Evolutionary conservation across 2,888 invertebrate species (phyloP).

Genomic region (Lepidochrysops patricia): DNA sequence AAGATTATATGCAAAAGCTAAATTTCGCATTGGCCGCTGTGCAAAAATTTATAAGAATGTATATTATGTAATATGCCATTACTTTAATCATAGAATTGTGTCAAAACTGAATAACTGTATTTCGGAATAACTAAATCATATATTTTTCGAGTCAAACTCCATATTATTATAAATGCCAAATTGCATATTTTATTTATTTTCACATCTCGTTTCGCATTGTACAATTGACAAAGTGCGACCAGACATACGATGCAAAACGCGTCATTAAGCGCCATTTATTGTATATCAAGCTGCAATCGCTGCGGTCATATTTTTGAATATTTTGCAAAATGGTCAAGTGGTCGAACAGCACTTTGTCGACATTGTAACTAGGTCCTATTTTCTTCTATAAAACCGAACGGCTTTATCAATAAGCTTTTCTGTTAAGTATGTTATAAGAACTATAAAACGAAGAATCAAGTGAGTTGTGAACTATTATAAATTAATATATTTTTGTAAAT

Average conservation of each 20-base stretch:
- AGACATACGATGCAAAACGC: too few species aligned
- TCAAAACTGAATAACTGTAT: constrained; percentile 36
- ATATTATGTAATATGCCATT: not conserved
- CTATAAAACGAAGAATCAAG: not conserved
- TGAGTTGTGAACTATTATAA: constrained; percentile 14
- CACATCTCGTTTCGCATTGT: too few species aligned
- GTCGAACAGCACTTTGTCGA: too few species aligned
- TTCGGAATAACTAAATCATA: not conserved
- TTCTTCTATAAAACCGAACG: not conserved
- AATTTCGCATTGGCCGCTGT: not conserved
- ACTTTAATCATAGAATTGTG: constrained; percentile 34
- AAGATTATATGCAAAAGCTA: not conserved
- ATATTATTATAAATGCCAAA: constrained; percentile 3
- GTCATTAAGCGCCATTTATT: too few species aligned
- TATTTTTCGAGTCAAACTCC: constrained; percentile 6
- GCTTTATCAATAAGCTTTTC: too few species aligned
- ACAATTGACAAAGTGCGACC: too few species aligned
- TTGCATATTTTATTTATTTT: too few species aligned
- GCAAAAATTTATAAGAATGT: not conserved
- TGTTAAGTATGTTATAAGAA: not conserved
- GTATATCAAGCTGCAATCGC: too few species aligned
- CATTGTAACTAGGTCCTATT: too few species aligned
- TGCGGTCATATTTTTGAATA: too few species aligned
- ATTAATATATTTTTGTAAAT: constrained; percentile 31
- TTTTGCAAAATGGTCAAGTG: too few species aligned